These are phyloP conservation scores for Tupaia tana DNA, from an alignment of 2,113 vertebrate genomes.

Conservation along the genomic window DNA sequence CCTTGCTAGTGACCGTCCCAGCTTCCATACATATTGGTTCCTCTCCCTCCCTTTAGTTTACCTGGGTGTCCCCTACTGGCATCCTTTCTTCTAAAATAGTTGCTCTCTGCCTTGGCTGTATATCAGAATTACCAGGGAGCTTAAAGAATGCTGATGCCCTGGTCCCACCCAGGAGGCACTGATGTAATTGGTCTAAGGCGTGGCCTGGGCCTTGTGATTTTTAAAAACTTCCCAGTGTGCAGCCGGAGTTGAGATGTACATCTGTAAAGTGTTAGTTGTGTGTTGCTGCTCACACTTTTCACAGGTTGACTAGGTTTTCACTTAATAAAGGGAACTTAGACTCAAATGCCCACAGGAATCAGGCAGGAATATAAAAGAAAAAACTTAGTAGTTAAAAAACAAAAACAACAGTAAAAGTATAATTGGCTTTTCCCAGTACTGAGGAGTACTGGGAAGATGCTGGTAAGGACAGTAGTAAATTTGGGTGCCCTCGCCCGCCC, in stretches of 20 bases:
- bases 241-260: neutral
- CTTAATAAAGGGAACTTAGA: neutral
- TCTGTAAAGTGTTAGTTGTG: neutral
- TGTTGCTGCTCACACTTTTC: neutral
- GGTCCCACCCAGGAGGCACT: neutral
- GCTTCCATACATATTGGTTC: neutral
- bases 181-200: neutral
- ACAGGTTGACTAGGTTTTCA: neutral
- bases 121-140: neutral
- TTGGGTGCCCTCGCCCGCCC: neutral
- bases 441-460: neutral
- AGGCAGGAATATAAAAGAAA: neutral
- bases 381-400: neutral
- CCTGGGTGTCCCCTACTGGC: neutral
- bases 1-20: neutral
- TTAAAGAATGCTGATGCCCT: neutral
- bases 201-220: neutral
- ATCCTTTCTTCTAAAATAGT: neutral
- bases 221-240: neutral
- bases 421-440: neutral
- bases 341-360: neutral
- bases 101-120: neutral
- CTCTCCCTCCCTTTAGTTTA: neutral
- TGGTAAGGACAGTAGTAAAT: neutral
- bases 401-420: neutral